Conservation (phyloP, 2,888 invertebrate species). For the Hypena proboscidalis region DNA sequence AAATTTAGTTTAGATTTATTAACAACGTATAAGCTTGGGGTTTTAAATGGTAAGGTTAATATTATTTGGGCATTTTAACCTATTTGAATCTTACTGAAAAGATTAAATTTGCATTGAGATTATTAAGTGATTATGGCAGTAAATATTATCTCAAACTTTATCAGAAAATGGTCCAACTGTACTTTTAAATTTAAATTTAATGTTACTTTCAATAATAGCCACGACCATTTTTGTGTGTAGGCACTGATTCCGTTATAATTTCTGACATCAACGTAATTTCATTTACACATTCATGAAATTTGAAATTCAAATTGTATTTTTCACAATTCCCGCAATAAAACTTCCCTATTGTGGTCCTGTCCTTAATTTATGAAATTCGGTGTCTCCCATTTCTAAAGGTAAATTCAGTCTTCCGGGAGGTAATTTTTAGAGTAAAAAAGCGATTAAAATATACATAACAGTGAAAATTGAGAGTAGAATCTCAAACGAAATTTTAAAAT, state of each 20-base stretch:
- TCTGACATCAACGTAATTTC: slow-evolving; percentile 7
- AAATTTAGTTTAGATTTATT: too few relatives aligned
- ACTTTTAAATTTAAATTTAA: too few relatives aligned
- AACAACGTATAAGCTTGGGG: too few relatives aligned
- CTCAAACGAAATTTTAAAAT: slow-evolving; percentile 45
- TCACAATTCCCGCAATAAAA: slow-evolving; percentile 11
- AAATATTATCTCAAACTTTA: too few relatives aligned
- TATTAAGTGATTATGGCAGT: too few relatives aligned
- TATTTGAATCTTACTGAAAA: too few relatives aligned
- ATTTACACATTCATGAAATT: slow-evolving; percentile 18
- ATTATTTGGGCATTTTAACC: too few relatives aligned
- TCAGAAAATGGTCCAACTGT: too few relatives aligned
- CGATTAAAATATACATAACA: slow-evolving; percentile 29
- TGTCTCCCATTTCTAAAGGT: slow-evolving; percentile 2
- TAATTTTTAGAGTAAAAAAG: slow-evolving; percentile 19
- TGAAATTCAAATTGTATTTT: slow-evolving; percentile 19
- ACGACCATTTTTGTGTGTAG: too few relatives aligned
- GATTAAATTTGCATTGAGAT: too few relatives aligned
- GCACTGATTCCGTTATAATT: slow-evolving; percentile 5
- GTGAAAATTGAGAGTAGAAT: slow-evolving; percentile 27
- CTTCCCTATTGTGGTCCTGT: slow-evolving; percentile 5
- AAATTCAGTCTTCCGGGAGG: slow-evolving; percentile 2
- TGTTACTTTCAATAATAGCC: too few relatives aligned
- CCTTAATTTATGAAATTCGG: slow-evolving; percentile 5
- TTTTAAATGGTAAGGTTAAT: not conserved